phyloP scores from a whole-genome alignment of 1,140 invertebrate species.

The Arion vulgaris region DNA sequence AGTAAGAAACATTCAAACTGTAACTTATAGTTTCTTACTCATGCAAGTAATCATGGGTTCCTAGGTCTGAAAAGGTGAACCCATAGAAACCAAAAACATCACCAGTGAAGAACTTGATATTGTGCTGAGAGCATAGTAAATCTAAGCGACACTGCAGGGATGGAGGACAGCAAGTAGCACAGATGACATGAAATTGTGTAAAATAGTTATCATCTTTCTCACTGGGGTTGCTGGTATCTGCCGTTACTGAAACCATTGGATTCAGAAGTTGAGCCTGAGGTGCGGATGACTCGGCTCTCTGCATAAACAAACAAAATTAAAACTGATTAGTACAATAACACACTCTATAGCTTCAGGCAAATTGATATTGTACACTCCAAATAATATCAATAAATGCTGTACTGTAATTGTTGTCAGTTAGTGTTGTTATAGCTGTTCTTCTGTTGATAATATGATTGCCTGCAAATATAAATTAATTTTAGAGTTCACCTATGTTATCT shows the following conservation, averaged over 20 bases:
- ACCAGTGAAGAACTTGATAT: conserved; percentile 89
- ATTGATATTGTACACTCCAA: too few relatives aligned
- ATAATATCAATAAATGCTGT: too few relatives aligned
- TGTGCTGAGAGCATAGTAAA: conserved; percentile 83
- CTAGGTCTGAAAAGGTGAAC: conserved; percentile 91
- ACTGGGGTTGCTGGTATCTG: conserved; percentile 79
- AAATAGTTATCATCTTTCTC: conserved; percentile 82
- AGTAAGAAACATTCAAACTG: too few relatives aligned
- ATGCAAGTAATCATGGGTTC: conserved; percentile 84
- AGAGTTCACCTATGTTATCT: too few relatives aligned
- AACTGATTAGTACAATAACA: too few relatives aligned
- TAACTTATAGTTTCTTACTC: conserved; percentile 83
- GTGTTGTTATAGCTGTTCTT: too few relatives aligned
- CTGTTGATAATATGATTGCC: too few relatives aligned
- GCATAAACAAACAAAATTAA: conserved; percentile 63
- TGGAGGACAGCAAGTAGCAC: conserved; percentile 83
- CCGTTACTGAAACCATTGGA: conserved; percentile 89
- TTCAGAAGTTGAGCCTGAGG: conserved; percentile 87
- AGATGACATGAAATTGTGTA: conserved; percentile 86
- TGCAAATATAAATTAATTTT: too few relatives aligned
- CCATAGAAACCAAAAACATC: conserved; percentile 96
- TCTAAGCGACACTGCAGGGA: conserved; percentile 84
- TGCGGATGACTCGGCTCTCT: conserved; percentile 88
- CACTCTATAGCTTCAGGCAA: too few relatives aligned
- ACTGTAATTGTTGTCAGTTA: too few relatives aligned